These are phyloP conservation scores for Paraescarpia echinospica DNA, from an alignment of 1,140 invertebrate species.

Conservation along the genomic window DNA sequence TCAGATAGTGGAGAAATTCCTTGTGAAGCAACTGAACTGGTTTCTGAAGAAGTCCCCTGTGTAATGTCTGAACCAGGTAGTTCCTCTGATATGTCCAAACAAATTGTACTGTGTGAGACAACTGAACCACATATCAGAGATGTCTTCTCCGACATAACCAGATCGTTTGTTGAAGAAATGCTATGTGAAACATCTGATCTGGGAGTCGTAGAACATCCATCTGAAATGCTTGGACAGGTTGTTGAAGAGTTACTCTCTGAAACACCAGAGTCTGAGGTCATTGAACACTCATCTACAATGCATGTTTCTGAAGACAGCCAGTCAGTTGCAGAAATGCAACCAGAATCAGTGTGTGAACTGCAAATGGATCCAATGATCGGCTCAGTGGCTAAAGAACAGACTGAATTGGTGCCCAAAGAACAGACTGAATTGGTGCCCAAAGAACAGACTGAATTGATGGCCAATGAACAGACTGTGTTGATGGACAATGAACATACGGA, in stretches of 20 bases:
- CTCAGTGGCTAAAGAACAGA: too few relatives aligned
- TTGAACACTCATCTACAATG: background rate
- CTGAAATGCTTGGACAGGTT: background rate
- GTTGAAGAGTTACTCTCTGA: background rate
- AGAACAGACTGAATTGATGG: too few relatives aligned
- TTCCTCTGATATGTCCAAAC: background rate
- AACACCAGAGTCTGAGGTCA: background rate
- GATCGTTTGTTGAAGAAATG: background rate
- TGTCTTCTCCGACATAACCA: background rate
- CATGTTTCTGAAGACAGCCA: background rate
- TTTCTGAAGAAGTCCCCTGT: background rate
- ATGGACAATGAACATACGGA: background rate
- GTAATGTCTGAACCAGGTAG: background rate
- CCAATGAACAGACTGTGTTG: background rate
- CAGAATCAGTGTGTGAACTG: background rate
- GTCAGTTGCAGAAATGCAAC: background rate
- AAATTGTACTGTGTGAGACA: background rate
- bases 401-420: too few relatives aligned
- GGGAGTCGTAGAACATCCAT: background rate
- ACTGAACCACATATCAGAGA: background rate
- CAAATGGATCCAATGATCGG: background rate
- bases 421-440: too few relatives aligned
- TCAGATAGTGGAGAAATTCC: background rate
- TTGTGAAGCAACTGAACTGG: background rate
- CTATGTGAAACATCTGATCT: background rate